Evolutionary conservation across 2,113 vertebrate species (phyloP), one percentile per base, ranked within the genome.

Genomic region (Anas platyrhynchos): DNA sequence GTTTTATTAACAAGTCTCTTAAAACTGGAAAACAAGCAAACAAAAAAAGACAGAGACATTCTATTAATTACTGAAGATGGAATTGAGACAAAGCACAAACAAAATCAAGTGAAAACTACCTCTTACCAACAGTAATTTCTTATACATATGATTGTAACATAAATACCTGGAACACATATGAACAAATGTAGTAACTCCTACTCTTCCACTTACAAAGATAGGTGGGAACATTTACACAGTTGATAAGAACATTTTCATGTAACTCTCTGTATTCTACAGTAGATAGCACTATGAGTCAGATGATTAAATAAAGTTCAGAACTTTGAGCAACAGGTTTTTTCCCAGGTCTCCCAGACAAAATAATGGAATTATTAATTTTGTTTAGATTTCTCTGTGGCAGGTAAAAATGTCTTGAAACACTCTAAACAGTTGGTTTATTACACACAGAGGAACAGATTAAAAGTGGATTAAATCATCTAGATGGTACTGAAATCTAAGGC

Each of bases 251-350:
- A 62, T 88, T 78, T 91, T 81, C 29, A 38, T 93, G 88, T 86
- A 96, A 86, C 79, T 93, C 29, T 79, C 72, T 88, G 26, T 18
- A 83, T 86, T 91, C 90, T 95, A 94, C 85, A 96, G 91, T 58
- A 93, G 88, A 93, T 93, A 94, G 90, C 85, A 96, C 82, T 91
- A 65, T 86, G 73, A 96, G 50, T 95, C 90, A 96, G 94, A 83
- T 91, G 61, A 88, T 95, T 90, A 88, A 86, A 93, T 66, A 55
- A 86, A 93, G 27, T 91, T 88, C 58, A 78, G 68, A 91, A 91
- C n/a, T 93, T 93, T 1, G 1, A 96, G 44, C 21, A 68, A 23
- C 26, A 83, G 31, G 3, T 74, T 83, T 85, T 80, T 23, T 23
- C 41, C 38, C n/a, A 50, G 7, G 36, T 80, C 27, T 77, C 43